Conservation (phyloP, 2,888 invertebrate species). For the Trisateles emortualis region DNA sequence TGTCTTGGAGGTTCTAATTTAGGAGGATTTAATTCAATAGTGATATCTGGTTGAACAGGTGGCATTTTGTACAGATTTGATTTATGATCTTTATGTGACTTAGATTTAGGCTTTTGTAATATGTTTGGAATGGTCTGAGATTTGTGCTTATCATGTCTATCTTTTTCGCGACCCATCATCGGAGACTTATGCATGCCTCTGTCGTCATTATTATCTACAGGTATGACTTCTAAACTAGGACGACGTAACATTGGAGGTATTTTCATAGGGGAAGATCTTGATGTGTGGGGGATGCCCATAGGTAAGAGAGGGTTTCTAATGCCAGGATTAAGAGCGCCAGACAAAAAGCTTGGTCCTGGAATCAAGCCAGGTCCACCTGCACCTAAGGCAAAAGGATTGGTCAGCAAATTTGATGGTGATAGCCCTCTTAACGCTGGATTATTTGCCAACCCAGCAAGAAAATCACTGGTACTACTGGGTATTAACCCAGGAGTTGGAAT, state of each 20-base stretch:
- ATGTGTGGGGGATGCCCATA: constrained; percentile 85
- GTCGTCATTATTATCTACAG: constrained; percentile 82
- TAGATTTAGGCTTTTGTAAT: constrained; percentile 78
- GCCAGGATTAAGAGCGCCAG: constrained; percentile 66
- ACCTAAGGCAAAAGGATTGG: constrained; percentile 84
- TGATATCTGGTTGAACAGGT: constrained; percentile 85
- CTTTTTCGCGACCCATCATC: constrained; percentile 70
- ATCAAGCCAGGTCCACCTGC: constrained; percentile 88
- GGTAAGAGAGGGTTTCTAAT: constrained; percentile 84
- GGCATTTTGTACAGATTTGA: constrained; percentile 81
- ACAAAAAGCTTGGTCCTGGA: constrained; percentile 82
- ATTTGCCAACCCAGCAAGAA: constrained; percentile 76
- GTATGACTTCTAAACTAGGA: constrained; percentile 85
- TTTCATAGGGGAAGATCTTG: constrained; percentile 86
- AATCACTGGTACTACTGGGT: constrained; percentile 77
- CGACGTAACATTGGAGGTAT: constrained; percentile 87
- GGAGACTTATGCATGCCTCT: constrained; percentile 72
- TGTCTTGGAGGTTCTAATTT: constrained; percentile 67
- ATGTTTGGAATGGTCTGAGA: constrained; percentile 81
- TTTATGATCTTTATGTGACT: constrained; percentile 81
- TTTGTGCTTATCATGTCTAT: constrained; percentile 83
- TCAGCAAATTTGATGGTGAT: constrained; percentile 72
- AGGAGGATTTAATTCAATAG: constrained; percentile 86
- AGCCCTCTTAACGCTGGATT: constrained; percentile 81
- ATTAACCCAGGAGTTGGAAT: constrained; percentile 82